Evolutionary conservation across 2,797 vertebrate genomes (phyloP).

Genomic region (Tenualosa ilisha): DNA sequence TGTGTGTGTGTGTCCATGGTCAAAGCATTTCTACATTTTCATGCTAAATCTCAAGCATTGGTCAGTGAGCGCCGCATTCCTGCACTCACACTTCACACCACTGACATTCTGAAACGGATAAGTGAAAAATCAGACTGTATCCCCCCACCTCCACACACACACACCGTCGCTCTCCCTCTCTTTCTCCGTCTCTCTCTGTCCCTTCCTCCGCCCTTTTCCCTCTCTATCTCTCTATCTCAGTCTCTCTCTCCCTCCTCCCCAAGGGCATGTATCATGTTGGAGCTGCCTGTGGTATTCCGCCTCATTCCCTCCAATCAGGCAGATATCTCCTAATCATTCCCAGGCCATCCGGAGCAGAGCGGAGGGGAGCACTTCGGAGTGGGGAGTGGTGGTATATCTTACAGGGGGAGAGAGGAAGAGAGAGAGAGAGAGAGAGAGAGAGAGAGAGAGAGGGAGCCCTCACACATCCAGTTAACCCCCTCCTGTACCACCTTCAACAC

Average conservation of each 20-base stretch:
- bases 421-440: too few relatives aligned
- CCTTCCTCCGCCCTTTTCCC: background rate
- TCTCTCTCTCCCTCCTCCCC: background rate
- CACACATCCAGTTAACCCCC: background rate
- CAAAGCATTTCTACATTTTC: background rate
- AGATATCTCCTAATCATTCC: slow-evolving; percentile 19
- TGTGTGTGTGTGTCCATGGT: background rate
- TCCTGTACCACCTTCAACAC: background rate
- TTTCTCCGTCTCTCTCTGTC: too few relatives aligned
- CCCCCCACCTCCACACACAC: too few relatives aligned
- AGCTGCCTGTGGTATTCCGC: slow-evolving; percentile 7
- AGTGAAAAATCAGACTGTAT: background rate
- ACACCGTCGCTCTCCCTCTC: too few relatives aligned
- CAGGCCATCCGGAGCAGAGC: background rate
- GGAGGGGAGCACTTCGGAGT: background rate
- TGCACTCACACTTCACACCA: background rate
- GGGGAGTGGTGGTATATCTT: background rate
- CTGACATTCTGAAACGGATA: background rate
- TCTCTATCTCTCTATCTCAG: too few relatives aligned
- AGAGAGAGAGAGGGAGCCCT: background rate
- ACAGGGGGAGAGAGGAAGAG: background rate
- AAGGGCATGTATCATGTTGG: background rate
- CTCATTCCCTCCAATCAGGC: slow-evolving; percentile 8
- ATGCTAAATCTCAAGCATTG: background rate
- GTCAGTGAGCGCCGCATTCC: background rate